Conservation (phyloP, 2,113 vertebrate species). For the Microcebus tavaratra region DNA sequence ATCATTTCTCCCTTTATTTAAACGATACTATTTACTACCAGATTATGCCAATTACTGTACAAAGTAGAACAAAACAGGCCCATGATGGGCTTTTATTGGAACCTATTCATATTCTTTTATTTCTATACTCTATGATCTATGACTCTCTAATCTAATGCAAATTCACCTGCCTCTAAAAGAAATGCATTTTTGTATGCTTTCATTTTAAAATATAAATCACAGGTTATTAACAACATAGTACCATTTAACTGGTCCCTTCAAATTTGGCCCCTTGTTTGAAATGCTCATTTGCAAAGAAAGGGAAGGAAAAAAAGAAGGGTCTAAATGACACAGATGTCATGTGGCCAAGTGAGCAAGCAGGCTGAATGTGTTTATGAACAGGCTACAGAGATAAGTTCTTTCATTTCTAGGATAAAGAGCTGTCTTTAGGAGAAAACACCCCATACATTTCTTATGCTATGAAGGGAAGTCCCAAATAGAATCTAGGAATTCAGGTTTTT, state of each 20-base stretch:
- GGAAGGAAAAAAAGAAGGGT: slow-evolving; percentile 38
- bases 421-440: background rate
- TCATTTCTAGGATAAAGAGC: slow-evolving; percentile 51
- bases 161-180: slow-evolving; percentile 25
- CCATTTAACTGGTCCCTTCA: background rate
- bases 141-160: background rate
- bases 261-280: background rate
- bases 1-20: background rate
- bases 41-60: background rate
- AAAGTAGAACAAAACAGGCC: background rate
- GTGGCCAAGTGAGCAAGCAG: background rate
- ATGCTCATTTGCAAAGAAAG: slow-evolving; percentile 25
- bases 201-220: background rate
- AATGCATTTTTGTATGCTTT: background rate
- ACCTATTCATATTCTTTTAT: background rate
- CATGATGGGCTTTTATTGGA: background rate
- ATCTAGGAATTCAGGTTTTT: background rate
- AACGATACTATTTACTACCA: background rate
- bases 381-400: slow-evolving; percentile 55
- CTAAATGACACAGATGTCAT: slow-evolving; percentile 30
- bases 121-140: background rate
- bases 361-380: slow-evolving; percentile 47
- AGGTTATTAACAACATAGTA: background rate
- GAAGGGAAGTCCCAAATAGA: background rate
- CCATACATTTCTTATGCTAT: background rate